A percentile compares a stretch with the other conserved stretches of the same genome.
These are phyloP conservation scores for Hassar affinis DNA, from an alignment of 2,113 vertebrate species.

Conservation along the genomic window DNA sequence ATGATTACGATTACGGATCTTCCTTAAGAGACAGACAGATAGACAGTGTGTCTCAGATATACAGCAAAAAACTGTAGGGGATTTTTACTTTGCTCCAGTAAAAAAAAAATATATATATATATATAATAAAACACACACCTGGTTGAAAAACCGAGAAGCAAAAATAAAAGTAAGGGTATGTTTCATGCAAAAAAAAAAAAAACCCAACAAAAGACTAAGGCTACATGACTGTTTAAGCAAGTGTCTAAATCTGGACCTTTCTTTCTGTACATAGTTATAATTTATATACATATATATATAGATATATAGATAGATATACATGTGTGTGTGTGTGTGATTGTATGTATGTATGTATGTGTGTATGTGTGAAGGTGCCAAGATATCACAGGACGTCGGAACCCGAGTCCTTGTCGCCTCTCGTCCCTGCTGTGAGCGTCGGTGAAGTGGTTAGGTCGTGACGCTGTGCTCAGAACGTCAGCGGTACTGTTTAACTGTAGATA, in stretches of 20 bases:
- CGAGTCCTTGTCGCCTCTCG: background rate
- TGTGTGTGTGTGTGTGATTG: too few species aligned
- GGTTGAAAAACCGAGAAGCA: background rate
- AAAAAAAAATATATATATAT: too few species aligned
- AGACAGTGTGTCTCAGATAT: background rate
- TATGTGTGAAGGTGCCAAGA: slow-evolving; percentile 53
- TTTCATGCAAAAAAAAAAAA: slow-evolving; percentile 12
- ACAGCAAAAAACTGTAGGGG: background rate
- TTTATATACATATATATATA: too few species aligned
- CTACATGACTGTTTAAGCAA: slow-evolving; percentile 17
- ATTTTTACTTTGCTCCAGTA: too few species aligned
- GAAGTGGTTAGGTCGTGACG: slow-evolving; percentile 29
- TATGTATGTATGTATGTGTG: too few species aligned
- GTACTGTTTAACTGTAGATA: slow-evolving; percentile 47
- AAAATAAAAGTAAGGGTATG: background rate
- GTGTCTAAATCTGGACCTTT: background rate
- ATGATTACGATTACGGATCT: background rate
- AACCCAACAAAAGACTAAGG: background rate
- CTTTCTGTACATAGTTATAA: slow-evolving; percentile 43
- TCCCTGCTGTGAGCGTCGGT: slow-evolving; percentile 25
- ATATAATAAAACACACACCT: background rate
- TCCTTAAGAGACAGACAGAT: background rate
- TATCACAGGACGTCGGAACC: slow-evolving; percentile 36
- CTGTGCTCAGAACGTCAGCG: slow-evolving; percentile 29
- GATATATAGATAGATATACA: too few species aligned